Conservation (phyloP, 2,113 vertebrate genomes). For the Neoarius graeffei region DNA sequence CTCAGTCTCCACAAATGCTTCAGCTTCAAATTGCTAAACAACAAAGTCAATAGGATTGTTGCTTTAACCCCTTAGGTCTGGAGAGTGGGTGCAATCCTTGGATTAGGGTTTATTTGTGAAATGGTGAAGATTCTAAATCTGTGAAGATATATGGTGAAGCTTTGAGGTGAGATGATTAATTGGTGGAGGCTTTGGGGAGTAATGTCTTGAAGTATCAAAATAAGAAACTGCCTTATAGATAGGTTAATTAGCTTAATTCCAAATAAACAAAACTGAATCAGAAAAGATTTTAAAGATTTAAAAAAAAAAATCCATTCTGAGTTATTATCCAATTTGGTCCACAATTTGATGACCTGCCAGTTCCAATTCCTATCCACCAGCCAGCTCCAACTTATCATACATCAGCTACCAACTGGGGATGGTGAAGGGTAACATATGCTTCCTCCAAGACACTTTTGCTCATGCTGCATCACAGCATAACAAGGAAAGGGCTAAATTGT, state of each 20-base stretch:
- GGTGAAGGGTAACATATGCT: not conserved
- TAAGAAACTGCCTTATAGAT: constrained; percentile 3
- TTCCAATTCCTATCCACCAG: not conserved
- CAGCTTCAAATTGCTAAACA: constrained; percentile 48
- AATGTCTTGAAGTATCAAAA: constrained; percentile 18
- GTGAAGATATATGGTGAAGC: not conserved
- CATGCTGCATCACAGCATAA: not conserved
- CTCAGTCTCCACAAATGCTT: constrained; percentile 56
- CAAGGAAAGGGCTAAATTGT: not conserved
- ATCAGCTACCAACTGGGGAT: not conserved
- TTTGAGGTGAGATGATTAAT: constrained; percentile 12
- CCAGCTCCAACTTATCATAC: not conserved
- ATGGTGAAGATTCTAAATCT: not conserved
- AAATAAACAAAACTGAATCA: constrained; percentile 23
- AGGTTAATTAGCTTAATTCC: not conserved
- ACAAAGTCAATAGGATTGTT: constrained; percentile 56
- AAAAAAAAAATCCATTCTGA: no score
- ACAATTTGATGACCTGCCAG: not conserved
- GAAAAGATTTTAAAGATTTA: not conserved
- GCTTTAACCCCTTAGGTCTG: constrained; percentile 38
- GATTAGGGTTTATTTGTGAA: not conserved
- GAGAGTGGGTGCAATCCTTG: constrained; percentile 10
- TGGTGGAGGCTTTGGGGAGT: constrained; percentile 5
- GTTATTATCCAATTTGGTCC: no score
- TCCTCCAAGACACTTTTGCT: no score